Evolutionary conservation across 1,140 invertebrate species (phyloP).

Genomic region (Drosophila lacertosa): DNA sequence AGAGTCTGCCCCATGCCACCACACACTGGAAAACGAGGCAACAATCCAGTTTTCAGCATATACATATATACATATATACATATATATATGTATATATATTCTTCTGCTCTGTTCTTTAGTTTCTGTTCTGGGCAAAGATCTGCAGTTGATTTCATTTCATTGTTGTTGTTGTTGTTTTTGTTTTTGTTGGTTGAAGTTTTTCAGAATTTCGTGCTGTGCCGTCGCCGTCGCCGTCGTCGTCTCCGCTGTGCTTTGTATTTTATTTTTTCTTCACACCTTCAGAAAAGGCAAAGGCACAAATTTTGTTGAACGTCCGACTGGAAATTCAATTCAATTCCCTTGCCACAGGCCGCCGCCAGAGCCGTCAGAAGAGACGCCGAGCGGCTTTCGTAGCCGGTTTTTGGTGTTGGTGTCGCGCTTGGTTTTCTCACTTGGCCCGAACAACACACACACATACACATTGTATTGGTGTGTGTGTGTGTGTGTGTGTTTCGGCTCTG

Average conservation of each 20-base stretch:
- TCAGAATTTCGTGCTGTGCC: constrained; percentile 77
- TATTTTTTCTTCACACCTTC: constrained; percentile 82
- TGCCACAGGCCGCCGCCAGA: constrained; percentile 43
- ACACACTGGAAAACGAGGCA: constrained; percentile 63
- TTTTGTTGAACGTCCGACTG: constrained; percentile 75
- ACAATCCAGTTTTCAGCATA: constrained; percentile 71
- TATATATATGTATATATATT: background rate
- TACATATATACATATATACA: background rate
- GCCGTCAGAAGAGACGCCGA: constrained; percentile 13
- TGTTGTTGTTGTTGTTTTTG: constrained; percentile 26
- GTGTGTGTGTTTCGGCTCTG: constrained; percentile 12
- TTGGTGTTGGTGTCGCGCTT: constrained; percentile 81
- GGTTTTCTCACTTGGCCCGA: constrained; percentile 77
- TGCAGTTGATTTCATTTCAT: constrained; percentile 69
- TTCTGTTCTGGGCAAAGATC: constrained; percentile 67
- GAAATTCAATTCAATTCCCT: constrained; percentile 81
- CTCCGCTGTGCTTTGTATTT: constrained; percentile 63
- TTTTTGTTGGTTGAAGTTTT: constrained; percentile 60
- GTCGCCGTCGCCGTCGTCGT: constrained; percentile 29
- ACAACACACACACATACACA: too few relatives aligned
- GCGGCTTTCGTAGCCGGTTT: constrained; percentile 64
- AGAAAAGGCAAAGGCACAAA: constrained; percentile 72
- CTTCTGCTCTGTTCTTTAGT: constrained; percentile 14
- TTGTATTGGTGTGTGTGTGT: constrained; percentile 13
- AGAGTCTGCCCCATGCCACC: constrained; percentile 61